Base-by-base conservation (phyloP, 2,797 vertebrate genomes). In the Euphonia xanthogaster region DNA sequence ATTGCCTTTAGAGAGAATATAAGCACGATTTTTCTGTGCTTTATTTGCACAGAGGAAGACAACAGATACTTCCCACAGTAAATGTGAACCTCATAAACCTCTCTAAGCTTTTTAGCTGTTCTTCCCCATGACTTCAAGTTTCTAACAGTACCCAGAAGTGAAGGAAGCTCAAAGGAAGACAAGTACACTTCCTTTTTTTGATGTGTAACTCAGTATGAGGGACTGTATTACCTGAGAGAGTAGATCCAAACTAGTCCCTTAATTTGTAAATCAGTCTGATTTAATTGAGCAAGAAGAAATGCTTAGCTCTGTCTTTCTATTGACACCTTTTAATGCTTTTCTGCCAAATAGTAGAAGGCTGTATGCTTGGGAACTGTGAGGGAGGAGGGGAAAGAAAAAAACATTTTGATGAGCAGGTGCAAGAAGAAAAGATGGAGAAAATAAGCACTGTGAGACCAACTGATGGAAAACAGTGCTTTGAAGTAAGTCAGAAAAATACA, bases 401-500 rank as follows among this genome's bases (percentile, higher is more conserved):
- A 30, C 45, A 37, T 87, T 96, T 91, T 85, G 86, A 40, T 13
- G 19, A 91, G 75, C 94, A 94, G 91, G 82, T 95, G 87, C 54
- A 88, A 84, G 82, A 96, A 94, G 58, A 94, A 93, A 94, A 83
- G 86, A 84, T n/a, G 53, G 65, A 91, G 82, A 65, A 92, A 94
- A 90, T 75, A 81, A 94, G 68, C 45, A 35, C 67, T 81, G 37
- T 50, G 82, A 91, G 71, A 75, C n/a, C 39, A 86, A 85, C 45
- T 84, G 76, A 94, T 86, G 62, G 79, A 90, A 88, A 77, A 68
- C 35, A 73, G 60, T 70, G 66, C 93, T 94, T 93, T 95, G 76
- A 94, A 95, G 42, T 86, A 91, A 94, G 51, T 88, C 58, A 63
- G 76, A 84, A 91, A 94, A 91, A 78, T 78, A 70, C 72, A 35